Conservation (phyloP, 1,140 invertebrate species). For the Dicyema japonicum region DNA sequence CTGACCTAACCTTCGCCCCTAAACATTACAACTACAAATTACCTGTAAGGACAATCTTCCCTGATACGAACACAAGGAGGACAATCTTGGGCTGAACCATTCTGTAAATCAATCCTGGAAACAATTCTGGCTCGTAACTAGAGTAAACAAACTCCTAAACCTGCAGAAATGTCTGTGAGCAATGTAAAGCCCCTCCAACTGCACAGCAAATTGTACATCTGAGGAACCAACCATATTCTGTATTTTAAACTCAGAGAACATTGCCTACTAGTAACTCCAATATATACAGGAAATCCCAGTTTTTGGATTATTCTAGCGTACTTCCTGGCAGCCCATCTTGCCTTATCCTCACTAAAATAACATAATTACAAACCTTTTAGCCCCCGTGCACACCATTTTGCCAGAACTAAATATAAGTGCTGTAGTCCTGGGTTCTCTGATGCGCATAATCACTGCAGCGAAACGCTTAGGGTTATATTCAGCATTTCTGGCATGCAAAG, state of each 20-base stretch:
- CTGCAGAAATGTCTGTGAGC: constrained; percentile 89
- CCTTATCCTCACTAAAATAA: constrained; percentile 49
- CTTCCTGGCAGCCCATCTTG: constrained; percentile 69
- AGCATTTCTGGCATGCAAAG: constrained; percentile 84
- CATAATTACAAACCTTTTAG: constrained; percentile 33
- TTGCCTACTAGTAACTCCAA: constrained; percentile 30
- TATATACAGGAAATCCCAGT: constrained; percentile 49
- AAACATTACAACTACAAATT: constrained; percentile 12
- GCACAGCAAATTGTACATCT: constrained; percentile 92
- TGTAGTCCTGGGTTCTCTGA: constrained; percentile 80
- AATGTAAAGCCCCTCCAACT: constrained; percentile 69
- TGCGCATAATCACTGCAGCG: constrained; percentile 97
- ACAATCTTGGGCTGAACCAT: constrained; percentile 98
- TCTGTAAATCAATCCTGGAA: constrained; percentile 87
- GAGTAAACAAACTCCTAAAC: constrained; percentile 10
- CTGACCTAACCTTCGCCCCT: constrained; percentile 81
- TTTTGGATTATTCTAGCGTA: constrained; percentile 98
- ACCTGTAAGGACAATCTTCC: constrained; percentile 83
- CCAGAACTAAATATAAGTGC: constrained; percentile 94
- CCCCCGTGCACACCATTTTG: constrained; percentile 99
- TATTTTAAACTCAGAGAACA: constrained; percentile 96
- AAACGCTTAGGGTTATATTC: constrained; percentile 99
- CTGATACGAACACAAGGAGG: constrained; percentile 84
- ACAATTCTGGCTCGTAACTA: constrained; percentile 36
- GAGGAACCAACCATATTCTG: constrained; percentile 99